Evolutionary conservation across 2,113 vertebrate species (phyloP).

Genomic region (Lagenorhynchus albirostris): DNA sequence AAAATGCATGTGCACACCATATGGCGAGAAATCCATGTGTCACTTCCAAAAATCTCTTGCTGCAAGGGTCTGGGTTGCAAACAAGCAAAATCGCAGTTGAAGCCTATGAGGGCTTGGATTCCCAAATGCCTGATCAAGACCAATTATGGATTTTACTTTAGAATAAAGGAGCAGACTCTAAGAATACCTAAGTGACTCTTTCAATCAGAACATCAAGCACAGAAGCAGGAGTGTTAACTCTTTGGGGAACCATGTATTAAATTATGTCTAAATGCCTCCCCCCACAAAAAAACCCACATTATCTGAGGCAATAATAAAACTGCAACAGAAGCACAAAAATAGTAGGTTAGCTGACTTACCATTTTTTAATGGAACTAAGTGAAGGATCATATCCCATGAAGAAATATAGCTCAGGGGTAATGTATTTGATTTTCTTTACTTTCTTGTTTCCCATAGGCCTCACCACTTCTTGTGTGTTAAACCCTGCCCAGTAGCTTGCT

Average conservation of each 20-base stretch:
- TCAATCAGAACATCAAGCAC: neutral
- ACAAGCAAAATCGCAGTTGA: constrained; percentile 34
- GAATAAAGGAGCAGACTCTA: neutral
- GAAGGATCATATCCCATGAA: neutral
- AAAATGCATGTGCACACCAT: constrained; percentile 72
- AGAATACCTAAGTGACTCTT: neutral
- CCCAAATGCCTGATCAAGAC: neutral
- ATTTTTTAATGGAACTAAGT: neutral
- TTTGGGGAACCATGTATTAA: constrained; percentile 12
- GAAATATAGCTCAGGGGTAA: neutral
- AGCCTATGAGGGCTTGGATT: neutral
- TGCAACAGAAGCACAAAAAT: constrained; percentile 8
- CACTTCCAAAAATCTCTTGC: constrained; percentile 37
- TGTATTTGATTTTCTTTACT: neutral
- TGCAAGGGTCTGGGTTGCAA: neutral
- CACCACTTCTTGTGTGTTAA: neutral
- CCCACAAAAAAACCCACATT: neutral
- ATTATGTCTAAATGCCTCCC: neutral
- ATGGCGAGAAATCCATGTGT: constrained; percentile 48
- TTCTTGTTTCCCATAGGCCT: neutral
- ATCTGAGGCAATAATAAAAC: constrained; percentile 3
- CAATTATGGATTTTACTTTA: constrained; percentile 28
- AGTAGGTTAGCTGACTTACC: neutral
- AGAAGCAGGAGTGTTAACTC: neutral
- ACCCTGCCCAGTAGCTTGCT: neutral